Evolutionary conservation across 2,113 vertebrate species (phyloP), one percentile per base, ranked within the genome.

Genomic region (Leptobrachium leishanense): DNA sequence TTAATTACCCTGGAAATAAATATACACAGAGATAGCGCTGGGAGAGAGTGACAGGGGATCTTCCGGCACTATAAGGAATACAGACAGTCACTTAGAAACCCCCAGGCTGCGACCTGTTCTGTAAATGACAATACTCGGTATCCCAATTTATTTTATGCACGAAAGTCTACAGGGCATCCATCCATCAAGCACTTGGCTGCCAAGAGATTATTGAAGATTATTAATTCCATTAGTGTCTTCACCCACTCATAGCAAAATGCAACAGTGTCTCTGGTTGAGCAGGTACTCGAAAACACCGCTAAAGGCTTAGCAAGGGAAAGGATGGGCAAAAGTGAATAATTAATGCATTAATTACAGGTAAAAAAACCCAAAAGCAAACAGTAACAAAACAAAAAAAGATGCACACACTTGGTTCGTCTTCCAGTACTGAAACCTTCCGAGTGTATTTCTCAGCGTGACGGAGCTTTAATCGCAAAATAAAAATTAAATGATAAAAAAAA

Each of bases 1-100:
- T 79, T 79, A 79, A 79, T 79, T 79, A 79, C 66, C 69, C 69
- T 66, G 46, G 69, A 79, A 79, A 79, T 79, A 79, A 79, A 79
- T 79, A 79, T 79, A 68, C 31, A 72, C 62, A 66, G 69, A 79
- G 77, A 72, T 72, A 8, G 40, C 77, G 13, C 62, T 55, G 6
- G 13, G 66, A 79, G 77, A 72, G 15, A 79, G 46, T 72, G 77
- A 79, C 77, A 63, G 46, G 77, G 77, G 77, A 79, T 79, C 66
- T 72, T 46, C 59, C 46, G 43, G 62, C 72, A 66, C 66, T 59
- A 66, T n/a, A 66, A 79, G 77, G 66, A 79, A 79, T 66, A 72
- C 12, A 41, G 43, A 62, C 55, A 79, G 77, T 72, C 77, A 79
- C 59, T 78, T 41, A 72, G 57, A 72, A 55, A 64, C 77, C 77